Conservation (phyloP, 2,797 vertebrate genomes). For the Columba guinea region DNA sequence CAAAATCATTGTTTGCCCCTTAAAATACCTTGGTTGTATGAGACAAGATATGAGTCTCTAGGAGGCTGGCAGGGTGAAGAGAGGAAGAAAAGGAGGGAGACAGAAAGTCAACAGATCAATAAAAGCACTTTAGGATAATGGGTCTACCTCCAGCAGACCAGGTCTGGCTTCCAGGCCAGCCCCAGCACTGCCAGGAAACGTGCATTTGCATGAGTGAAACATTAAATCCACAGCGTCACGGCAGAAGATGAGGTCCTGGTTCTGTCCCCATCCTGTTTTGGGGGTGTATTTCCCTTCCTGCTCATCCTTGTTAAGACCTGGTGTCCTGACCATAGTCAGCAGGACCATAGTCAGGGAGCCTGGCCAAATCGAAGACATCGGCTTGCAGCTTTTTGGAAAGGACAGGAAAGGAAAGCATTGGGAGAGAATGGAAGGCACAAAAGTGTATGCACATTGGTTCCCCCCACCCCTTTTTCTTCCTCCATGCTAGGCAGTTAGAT, state of each 20-base stretch:
- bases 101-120: slow-evolving; percentile 80
- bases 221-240: neutral
- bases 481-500: neutral
- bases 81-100: slow-evolving; percentile 70
- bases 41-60: slow-evolving; percentile 54
- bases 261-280: neutral
- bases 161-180: slow-evolving; percentile 62
- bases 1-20: slow-evolving; percentile 37
- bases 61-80: slow-evolving; percentile 27
- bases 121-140: slow-evolving; percentile 84
- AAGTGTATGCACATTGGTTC: neutral
- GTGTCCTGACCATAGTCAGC: accelerated
- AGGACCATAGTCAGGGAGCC: neutral
- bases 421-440: neutral
- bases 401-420: neutral
- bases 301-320: accelerated
- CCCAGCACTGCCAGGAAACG: slow-evolving; percentile 78
- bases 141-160: slow-evolving; percentile 63
- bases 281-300: neutral
- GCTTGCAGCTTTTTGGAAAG: neutral
- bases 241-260: neutral
- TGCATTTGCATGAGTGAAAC: slow-evolving; percentile 65
- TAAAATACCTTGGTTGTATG: slow-evolving; percentile 29
- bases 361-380: accelerated
- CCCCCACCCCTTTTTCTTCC: neutral